Conservation (phyloP, 1,140 invertebrate genomes). For the Sarcophaga bullata region DNA sequence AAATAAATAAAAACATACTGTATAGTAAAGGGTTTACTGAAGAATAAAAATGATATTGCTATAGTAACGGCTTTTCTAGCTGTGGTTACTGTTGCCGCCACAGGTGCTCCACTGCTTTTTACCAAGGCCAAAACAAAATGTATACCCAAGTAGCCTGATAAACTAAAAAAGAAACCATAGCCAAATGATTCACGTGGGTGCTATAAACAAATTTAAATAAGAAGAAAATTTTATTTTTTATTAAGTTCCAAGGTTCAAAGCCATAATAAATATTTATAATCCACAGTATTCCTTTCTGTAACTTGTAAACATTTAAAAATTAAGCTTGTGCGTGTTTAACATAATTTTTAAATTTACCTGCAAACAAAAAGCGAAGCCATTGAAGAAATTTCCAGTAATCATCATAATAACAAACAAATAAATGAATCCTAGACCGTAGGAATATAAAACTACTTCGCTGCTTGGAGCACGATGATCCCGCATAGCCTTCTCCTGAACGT, state of each 20-base stretch:
- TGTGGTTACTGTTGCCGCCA: constrained; percentile 90
- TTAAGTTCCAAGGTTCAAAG: background rate
- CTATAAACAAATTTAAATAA: constrained; percentile 46
- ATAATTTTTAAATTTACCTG: constrained; percentile 70
- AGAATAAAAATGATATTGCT: constrained; percentile 90
- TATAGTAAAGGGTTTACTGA: constrained; percentile 93
- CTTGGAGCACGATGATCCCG: constrained; percentile 83
- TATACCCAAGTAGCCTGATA: constrained; percentile 91
- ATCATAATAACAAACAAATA: constrained; percentile 85
- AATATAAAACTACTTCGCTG: constrained; percentile 93
- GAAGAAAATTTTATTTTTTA: background rate
- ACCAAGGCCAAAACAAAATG: constrained; percentile 92
- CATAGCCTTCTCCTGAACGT: constrained; percentile 96
- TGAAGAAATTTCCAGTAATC: constrained; percentile 77
- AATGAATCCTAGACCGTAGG: constrained; percentile 87
- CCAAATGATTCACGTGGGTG: constrained; percentile 82
- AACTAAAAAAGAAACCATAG: constrained; percentile 86
- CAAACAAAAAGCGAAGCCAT: constrained; percentile 81
- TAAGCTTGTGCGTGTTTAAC: no score
- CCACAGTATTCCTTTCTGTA: no score
- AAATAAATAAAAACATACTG: constrained; percentile 76
- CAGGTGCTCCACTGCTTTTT: constrained; percentile 85
- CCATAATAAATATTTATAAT: background rate
- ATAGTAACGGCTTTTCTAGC: constrained; percentile 92
- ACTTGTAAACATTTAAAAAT: background rate